Evolutionary conservation across 1,140 invertebrate species (phyloP).

Genomic region (Neuroterus valhalla): DNA sequence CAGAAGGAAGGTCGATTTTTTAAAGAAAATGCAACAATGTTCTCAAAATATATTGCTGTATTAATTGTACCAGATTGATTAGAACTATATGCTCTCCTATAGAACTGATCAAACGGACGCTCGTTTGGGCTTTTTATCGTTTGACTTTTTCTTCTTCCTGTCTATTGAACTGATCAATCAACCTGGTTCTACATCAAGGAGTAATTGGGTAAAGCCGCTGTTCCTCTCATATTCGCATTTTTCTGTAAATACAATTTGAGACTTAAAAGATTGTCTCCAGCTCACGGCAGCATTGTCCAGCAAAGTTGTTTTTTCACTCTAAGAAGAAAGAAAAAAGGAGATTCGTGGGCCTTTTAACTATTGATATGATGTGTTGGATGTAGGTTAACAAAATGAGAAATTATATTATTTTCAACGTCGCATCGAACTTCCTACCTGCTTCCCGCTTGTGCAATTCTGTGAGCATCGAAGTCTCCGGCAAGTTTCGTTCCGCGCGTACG

Average conservation of each 20-base stretch:
- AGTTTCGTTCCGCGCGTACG: slow-evolving; percentile 32
- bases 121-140: slow-evolving; percentile 48
- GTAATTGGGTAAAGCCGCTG: slow-evolving; percentile 58
- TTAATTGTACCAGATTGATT: too few species aligned
- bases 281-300: slow-evolving; percentile 44
- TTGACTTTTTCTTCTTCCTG: slow-evolving; percentile 55
- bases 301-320: slow-evolving; percentile 12
- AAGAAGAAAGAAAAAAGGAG: too few species aligned
- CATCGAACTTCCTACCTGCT: neutral
- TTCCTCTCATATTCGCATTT: slow-evolving; percentile 51
- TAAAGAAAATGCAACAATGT: too few species aligned
- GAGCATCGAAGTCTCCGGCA: slow-evolving; percentile 50
- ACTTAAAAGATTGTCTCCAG: neutral
- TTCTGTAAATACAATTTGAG: slow-evolving; percentile 49
- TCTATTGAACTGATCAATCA: slow-evolving; percentile 55
- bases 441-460: slow-evolving; percentile 33
- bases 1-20: too few species aligned
- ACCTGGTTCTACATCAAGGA: slow-evolving; percentile 58
- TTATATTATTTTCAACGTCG: too few species aligned
- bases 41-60: too few species aligned
- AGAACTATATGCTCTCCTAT: too few species aligned
- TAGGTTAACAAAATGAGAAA: too few species aligned
- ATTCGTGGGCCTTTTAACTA: too few species aligned
- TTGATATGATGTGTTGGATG: too few species aligned
- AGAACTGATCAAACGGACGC: neutral